Percentiles rank a stretch among this genome's conserved stretches.
phyloP scores from a whole-genome alignment of 92 coral and sea anemone species.

The Parazoanthus atlanticus region DNA sequence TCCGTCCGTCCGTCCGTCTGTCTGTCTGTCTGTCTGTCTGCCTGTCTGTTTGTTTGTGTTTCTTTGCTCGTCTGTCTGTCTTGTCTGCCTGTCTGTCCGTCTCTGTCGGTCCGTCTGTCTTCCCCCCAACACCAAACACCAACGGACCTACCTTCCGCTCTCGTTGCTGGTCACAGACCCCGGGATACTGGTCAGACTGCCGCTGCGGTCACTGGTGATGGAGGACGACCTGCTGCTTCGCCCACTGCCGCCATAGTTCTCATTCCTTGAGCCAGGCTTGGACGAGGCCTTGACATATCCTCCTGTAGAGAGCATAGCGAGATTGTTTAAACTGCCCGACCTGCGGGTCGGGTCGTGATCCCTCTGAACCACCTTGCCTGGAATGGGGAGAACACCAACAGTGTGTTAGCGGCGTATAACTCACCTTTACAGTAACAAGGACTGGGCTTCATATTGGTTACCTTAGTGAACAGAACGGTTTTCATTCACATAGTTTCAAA shows the following conservation, averaged over 20 bases:
- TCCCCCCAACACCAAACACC: neutral
- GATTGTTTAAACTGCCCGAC: constrained; percentile 90
- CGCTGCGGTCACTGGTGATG: constrained; percentile 92
- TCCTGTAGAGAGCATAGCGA: constrained; percentile 94
- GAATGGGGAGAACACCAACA: constrained; percentile 7
- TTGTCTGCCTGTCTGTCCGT: neutral
- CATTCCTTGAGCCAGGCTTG: constrained; percentile 70
- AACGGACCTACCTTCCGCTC: constrained; percentile 75
- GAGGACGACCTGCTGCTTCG: constrained; percentile 93
- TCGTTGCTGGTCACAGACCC: constrained; percentile 96
- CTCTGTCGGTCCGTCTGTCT: neutral
- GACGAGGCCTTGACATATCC: constrained; percentile 79
- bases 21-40: neutral
- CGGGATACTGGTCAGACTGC: constrained; percentile 92
- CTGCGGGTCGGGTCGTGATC: constrained; percentile 49
- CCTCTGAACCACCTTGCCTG: constrained; percentile 36
- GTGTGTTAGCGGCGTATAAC: neutral
- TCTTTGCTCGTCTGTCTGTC: neutral
- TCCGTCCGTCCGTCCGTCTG: neutral
- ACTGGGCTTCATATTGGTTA: neutral
- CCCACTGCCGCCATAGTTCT: constrained; percentile 87
- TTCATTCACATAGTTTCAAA: too few species aligned
- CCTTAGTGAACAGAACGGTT: neutral
- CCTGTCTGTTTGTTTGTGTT: neutral
- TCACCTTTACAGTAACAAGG: neutral